Evolutionary conservation across 2,797 vertebrate genomes (phyloP).

Genomic region (Sphaeramia orbicularis): DNA sequence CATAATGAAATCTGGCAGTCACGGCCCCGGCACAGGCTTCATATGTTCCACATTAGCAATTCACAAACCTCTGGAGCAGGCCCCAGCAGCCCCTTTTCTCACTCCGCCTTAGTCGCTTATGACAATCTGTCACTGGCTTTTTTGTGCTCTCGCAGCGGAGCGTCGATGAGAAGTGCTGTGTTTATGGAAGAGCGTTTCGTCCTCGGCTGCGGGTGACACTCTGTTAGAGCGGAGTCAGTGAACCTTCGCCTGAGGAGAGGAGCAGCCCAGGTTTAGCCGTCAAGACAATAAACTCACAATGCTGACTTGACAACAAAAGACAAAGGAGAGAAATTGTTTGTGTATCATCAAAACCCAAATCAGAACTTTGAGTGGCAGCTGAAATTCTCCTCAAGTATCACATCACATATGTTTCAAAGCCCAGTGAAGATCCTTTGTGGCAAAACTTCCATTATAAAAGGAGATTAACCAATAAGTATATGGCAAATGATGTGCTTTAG

Average conservation of each 20-base stretch:
- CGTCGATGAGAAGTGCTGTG: constrained; percentile 59
- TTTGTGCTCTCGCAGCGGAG: constrained; percentile 74
- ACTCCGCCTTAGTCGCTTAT: constrained; percentile 75
- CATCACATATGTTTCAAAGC: constrained; percentile 45
- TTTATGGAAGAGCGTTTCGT: constrained; percentile 65
- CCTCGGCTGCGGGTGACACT: constrained; percentile 62
- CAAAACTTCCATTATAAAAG: constrained; percentile 62
- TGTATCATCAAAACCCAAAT: constrained; percentile 62
- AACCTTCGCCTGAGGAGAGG: constrained; percentile 64
- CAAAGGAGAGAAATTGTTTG: constrained; percentile 59
- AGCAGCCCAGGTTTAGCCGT: constrained; percentile 55
- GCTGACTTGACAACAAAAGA: constrained; percentile 75
- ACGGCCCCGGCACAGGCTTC: constrained; percentile 76
- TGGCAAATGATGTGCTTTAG: constrained; percentile 75
- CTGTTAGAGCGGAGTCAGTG: constrained; percentile 64
- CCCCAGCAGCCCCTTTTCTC: constrained; percentile 66
- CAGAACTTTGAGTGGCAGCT: constrained; percentile 56
- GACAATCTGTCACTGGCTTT: constrained; percentile 81
- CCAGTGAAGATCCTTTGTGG: constrained; percentile 52
- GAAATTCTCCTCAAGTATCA: constrained; percentile 58
- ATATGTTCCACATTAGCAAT: constrained; percentile 89
- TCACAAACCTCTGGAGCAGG: constrained; percentile 76
- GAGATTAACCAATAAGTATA: constrained; percentile 76
- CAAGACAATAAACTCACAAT: constrained; percentile 66
- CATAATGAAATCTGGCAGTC: constrained; percentile 89